phyloP scores from a whole-genome alignment of 2,113 vertebrate genomes.

The Syngnathus scovelli region DNA sequence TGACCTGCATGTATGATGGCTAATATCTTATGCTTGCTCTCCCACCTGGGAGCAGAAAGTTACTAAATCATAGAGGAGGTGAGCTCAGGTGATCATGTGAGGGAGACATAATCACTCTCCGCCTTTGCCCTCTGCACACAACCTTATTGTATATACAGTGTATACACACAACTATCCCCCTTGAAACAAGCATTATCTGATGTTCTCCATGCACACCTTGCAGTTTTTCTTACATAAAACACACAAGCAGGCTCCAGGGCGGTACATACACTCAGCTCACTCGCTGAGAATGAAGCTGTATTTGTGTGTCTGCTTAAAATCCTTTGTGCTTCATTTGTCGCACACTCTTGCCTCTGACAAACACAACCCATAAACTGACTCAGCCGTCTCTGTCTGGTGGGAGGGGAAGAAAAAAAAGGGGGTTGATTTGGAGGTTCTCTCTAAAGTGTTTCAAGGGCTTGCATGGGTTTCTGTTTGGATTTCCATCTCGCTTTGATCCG shows the following conservation, averaged over 20 bases:
- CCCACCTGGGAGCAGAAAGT: not conserved
- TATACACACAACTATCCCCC: constrained; percentile 7
- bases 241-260: constrained; percentile 17
- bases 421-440: constrained; percentile 24
- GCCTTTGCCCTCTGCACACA: constrained; percentile 38
- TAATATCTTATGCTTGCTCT: not conserved
- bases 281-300: constrained; percentile 27
- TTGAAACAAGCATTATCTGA: constrained; percentile 8
- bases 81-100: constrained; percentile 28
- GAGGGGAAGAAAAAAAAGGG: not conserved
- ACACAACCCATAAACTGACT: constrained; percentile 44
- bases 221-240: constrained; percentile 5
- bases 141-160: not conserved
- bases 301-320: constrained; percentile 44
- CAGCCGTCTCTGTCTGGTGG: constrained; percentile 24
- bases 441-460: constrained; percentile 20
- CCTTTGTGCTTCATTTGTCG: constrained; percentile 45
- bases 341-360: constrained; percentile 23
- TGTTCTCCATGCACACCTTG: not conserved
- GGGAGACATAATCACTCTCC: constrained; percentile 20
- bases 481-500: constrained; percentile 52
- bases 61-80: constrained; percentile 15
- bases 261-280: constrained; percentile 4
- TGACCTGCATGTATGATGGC: constrained; percentile 60
- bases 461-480: constrained; percentile 39